Conservation (phyloP, 2,113 vertebrate species). For the Neopipo cinnamomea region DNA sequence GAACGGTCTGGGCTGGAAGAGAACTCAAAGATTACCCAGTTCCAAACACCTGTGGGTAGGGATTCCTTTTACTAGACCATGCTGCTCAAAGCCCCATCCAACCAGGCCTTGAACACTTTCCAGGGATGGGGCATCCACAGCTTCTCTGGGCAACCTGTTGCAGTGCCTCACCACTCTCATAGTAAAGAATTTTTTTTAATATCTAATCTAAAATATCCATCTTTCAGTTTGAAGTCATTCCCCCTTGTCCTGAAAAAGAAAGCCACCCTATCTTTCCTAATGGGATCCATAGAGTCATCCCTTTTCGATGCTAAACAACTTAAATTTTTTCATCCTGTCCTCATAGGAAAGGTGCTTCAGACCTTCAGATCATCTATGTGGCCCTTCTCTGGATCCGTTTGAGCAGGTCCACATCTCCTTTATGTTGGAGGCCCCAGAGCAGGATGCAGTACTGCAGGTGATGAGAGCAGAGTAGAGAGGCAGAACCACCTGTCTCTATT, state of each 20-base stretch:
- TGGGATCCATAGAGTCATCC: not conserved
- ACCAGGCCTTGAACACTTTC: not conserved
- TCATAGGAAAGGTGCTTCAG: not conserved
- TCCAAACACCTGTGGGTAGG: not conserved
- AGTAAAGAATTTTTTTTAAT: not conserved
- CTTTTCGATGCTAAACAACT: not conserved
- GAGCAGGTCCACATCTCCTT: too few relatives aligned
- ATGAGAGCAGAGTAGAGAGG: not conserved
- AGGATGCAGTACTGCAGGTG: not conserved
- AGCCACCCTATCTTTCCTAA: not conserved
- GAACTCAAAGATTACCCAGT: not conserved
- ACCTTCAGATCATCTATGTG: not conserved
- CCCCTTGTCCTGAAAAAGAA: not conserved
- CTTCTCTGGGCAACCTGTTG: not conserved
- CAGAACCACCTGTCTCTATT: not conserved
- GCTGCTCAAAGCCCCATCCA: not conserved
- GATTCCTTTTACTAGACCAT: not conserved
- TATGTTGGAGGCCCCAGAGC: fast-evolving
- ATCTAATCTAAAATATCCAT: not conserved
- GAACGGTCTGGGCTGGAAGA: not conserved
- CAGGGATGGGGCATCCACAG: not conserved
- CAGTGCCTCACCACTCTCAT: not conserved
- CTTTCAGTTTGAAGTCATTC: not conserved
- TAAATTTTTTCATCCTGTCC: not conserved
- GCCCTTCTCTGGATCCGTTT: not conserved